Evolutionary conservation across 2,113 vertebrate genomes (phyloP).

Genomic region (Diphyllodes magnificus): DNA sequence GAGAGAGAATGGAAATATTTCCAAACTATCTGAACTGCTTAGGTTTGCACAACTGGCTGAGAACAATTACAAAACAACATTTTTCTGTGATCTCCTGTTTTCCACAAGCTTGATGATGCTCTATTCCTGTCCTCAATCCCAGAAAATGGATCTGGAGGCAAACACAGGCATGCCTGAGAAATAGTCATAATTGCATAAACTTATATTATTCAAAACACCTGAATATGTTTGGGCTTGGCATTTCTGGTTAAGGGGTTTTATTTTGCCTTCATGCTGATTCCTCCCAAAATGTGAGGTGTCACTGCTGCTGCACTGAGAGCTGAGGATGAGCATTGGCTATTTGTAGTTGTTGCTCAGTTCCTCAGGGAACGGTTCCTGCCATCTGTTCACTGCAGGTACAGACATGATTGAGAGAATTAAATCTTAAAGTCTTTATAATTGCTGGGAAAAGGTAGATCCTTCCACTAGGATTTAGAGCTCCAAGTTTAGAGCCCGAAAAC

Average conservation of each 20-base stretch:
- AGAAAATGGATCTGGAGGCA: background rate
- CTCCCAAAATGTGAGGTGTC: background rate
- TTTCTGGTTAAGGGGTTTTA: background rate
- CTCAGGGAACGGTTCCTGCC: background rate
- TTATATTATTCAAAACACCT: background rate
- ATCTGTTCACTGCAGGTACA: background rate
- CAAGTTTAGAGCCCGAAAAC: background rate
- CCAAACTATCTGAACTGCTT: background rate
- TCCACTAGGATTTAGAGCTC: background rate
- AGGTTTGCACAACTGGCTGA: background rate
- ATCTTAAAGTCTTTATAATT: background rate
- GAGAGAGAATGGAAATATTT: background rate
- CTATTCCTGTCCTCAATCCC: background rate
- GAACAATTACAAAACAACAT: slow-evolving; percentile 10
- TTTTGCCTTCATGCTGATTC: background rate
- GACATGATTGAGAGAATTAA: background rate
- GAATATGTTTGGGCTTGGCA: background rate
- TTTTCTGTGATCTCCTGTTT: slow-evolving; percentile 11
- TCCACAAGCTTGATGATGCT: background rate
- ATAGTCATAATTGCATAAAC: background rate
- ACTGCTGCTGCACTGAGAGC: background rate
- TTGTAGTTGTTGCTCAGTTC: background rate
- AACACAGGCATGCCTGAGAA: background rate
- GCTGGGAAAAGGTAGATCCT: background rate
- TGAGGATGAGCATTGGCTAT: background rate